These are phyloP conservation scores for Lerema accius DNA, from an alignment of 1,140 invertebrate genomes.

Conservation along the genomic window DNA sequence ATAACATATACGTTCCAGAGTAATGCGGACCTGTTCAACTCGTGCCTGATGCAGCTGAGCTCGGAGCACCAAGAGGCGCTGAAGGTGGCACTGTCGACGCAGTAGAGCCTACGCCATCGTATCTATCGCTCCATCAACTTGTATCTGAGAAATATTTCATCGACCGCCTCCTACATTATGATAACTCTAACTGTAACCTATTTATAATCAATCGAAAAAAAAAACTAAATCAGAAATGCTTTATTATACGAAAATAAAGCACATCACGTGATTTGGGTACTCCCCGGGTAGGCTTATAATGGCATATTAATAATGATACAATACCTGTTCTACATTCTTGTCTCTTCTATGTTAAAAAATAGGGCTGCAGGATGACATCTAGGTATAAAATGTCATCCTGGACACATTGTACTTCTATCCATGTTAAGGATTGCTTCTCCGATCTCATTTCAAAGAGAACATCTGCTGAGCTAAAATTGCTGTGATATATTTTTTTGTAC, in stretches of 20 bases:
- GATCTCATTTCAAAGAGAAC: slow-evolving; percentile 60
- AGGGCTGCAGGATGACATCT: slow-evolving; percentile 10
- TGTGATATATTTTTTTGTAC: slow-evolving; percentile 79
- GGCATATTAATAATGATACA: slow-evolving; percentile 16
- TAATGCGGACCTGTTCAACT: slow-evolving; percentile 92
- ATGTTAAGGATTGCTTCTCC: slow-evolving; percentile 55
- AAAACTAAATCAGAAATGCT: no score
- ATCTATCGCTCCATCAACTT: slow-evolving; percentile 52
- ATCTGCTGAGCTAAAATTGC: slow-evolving; percentile 75
- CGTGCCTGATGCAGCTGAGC: slow-evolving; percentile 89
- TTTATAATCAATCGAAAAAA: no score
- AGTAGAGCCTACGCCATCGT: slow-evolving; percentile 42
- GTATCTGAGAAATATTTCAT: slow-evolving; percentile 21
- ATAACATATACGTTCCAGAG: slow-evolving; percentile 62
- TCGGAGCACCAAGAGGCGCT: slow-evolving; percentile 92
- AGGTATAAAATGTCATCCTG: slow-evolving; percentile 9
- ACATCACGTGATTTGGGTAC: no score
- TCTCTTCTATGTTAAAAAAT: slow-evolving; percentile 21
- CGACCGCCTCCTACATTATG: slow-evolving; percentile 15
- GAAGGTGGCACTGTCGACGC: slow-evolving; percentile 85
- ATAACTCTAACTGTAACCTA: slow-evolving; percentile 12
- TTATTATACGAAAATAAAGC: no score
- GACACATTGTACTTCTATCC: slow-evolving; percentile 43
- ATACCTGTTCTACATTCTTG: slow-evolving; percentile 19
- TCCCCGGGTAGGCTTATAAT: background rate